phyloP scores from a whole-genome alignment of 2,888 invertebrate species.

The Galerucella nymphaeae region DNA sequence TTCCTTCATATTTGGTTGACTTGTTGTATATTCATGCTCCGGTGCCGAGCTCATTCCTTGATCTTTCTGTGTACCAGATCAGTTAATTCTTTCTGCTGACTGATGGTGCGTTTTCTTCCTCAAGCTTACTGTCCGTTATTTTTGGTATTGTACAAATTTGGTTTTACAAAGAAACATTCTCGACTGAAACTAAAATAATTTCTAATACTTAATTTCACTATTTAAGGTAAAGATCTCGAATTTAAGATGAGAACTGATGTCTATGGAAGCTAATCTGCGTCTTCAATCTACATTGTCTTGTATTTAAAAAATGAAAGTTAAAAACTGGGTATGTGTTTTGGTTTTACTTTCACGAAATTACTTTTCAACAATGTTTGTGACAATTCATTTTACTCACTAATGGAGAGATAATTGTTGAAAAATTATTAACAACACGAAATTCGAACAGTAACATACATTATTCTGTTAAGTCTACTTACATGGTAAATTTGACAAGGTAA shows the following conservation, averaged over 20 bases:
- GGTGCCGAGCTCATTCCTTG: too few species aligned
- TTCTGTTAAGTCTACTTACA: background rate
- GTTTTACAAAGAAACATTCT: background rate
- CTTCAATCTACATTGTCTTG: slow-evolving; percentile 7
- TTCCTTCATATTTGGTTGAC: too few species aligned
- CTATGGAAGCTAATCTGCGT: background rate
- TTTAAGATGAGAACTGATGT: background rate
- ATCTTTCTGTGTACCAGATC: too few species aligned
- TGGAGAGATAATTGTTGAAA: background rate
- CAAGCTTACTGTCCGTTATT: background rate
- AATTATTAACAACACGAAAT: background rate
- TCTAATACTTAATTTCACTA: background rate
- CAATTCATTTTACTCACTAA: background rate
- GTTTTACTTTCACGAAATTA: slow-evolving; percentile 11
- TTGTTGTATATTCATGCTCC: too few species aligned
- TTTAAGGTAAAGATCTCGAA: background rate
- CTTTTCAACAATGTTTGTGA: background rate
- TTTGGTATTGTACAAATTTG: background rate
- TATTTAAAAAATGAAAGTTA: slow-evolving; percentile 16
- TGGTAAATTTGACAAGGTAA: background rate
- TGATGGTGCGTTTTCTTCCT: too few species aligned
- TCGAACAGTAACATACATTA: background rate
- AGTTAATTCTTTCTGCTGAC: too few species aligned
- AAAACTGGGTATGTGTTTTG: background rate
- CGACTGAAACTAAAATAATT: background rate